Base-by-base conservation (phyloP, 2,888 invertebrate genomes). In the Ametastegia equiseti region DNA sequence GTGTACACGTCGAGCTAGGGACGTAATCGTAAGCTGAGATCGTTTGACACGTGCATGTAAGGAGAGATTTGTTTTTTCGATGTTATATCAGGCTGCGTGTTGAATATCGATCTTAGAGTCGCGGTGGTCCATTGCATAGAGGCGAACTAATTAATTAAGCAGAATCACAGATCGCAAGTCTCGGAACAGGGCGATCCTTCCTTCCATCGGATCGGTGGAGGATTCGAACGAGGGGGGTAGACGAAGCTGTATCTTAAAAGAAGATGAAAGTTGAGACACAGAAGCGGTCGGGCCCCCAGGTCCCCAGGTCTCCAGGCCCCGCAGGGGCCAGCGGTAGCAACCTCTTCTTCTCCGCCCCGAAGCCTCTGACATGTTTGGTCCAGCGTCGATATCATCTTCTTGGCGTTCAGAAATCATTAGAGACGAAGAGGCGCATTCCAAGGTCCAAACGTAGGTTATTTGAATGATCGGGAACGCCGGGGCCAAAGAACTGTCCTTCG, bases 361-460 rank as follows among this genome's bases (percentile, higher is more conserved):
- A 54, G 78, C 60, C 77, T 63, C 78, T 54, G 60, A 60, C 33
- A 78, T 78, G 78, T 78, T 78, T 60, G 78, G 78, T 78, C 63
- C 42, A 54, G 60, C 60, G 84, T 85, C 86, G 87, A 87, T 87
- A 87, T 86, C 86, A 88, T 87, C 87, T 84, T 84, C 84, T 83
- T 83, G 83, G 73, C 84, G 78, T 86, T 86, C 86, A 86, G 87
- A 83, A 88, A 86, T 88, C 88, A 88, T 89, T 88, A 86, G 84
- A 84, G 84, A 83, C 81, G 79, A 83, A 42, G 82, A 81, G 75
- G 82, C 82, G 77, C 82, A 83, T 85, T 84, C 83, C 83, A 33
- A 67, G 63, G 45, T 78, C 60, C 60, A 75, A 65, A 77, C 65
- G 81, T 80, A 47, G 73, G 82, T 79, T 81, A 75, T 80, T 45